Percentiles rank a stretch among this genome's conserved stretches.
These are phyloP conservation scores for Pristionchus pacificus DNA, from an alignment of 1,140 invertebrate species.

Conservation along the genomic window DNA sequence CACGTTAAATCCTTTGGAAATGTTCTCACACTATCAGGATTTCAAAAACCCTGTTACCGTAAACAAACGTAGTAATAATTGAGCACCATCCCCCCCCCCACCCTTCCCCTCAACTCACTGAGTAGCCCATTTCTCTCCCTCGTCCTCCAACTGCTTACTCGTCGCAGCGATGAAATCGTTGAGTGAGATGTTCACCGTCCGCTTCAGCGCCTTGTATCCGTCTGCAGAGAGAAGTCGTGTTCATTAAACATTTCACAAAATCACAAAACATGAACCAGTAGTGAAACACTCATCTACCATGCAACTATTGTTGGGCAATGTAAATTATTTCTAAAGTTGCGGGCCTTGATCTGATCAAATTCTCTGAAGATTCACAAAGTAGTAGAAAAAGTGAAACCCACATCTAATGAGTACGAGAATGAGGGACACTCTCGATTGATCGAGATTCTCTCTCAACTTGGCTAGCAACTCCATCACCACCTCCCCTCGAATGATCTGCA, in stretches of 20 bases:
- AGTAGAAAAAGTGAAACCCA: neutral
- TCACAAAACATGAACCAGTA: too few species aligned
- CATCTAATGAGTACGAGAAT: neutral
- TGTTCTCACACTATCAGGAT: too few species aligned
- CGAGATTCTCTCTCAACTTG: neutral
- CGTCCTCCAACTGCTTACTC: neutral
- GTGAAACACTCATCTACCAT: too few species aligned
- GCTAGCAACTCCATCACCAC: neutral
- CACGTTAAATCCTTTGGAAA: too few species aligned
- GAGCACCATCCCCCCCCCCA: too few species aligned
- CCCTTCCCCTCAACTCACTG: too few species aligned
- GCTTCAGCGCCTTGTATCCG: neutral
- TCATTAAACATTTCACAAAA: too few species aligned
- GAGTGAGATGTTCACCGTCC: neutral
- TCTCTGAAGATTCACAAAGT: neutral
- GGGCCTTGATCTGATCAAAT: neutral
- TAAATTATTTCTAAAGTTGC: too few species aligned
- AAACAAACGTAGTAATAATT: too few species aligned
- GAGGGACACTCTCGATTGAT: neutral
- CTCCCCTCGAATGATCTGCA: neutral
- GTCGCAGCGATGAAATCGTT: neutral
- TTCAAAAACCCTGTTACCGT: too few species aligned
- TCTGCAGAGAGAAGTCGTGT: neutral
- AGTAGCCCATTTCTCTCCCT: neutral
- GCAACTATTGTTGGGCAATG: too few species aligned